Evolutionary conservation across 2,113 vertebrate species (phyloP), one percentile per base, ranked within the genome.

Genomic region (Microtus pennsylvanicus): DNA sequence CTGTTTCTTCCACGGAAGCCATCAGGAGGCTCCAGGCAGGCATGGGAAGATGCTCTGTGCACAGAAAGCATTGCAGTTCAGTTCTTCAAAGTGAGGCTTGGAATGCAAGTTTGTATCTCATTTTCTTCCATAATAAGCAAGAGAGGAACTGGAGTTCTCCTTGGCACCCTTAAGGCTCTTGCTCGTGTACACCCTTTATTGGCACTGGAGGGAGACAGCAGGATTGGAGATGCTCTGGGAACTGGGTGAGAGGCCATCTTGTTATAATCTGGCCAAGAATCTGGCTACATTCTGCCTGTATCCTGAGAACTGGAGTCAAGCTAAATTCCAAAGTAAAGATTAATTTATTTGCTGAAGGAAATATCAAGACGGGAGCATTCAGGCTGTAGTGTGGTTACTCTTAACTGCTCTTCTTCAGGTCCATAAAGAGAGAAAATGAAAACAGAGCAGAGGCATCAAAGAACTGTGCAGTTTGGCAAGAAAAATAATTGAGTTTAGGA

Each of bases 1-100:
- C 50, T 13, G 5, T 90, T 70, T 86, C 94, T 88, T 82, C 86
- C 45, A 26, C 70, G 77, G 12, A 72, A 96, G 78, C 9, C 58
- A 11, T 35, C 82, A 78, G 14, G 0, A 78, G 50, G 50, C 70
- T 90, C 91, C n/a, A 0, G 28, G 33, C 38, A 94, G 42, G 26
- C 58, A 90, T 93, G 77, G 38, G 52, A 75, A 90, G 75, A 45
- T 35, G 11, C 12, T 47, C 72, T 19, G 52, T 30, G 47, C 10
- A 4, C 1, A 61, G 35, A 50, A 83, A 78, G 65, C 50, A 5
- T 70, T 92, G 22, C 28, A 24, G 55, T 42, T 82, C 38, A 26
- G 35, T 19, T 52, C 70, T 92, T 87, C 80, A 90, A 77, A 65
- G 52, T 11, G 13, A 82, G 50, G 58, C 38, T 86, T 95, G 58